Percentiles rank a stretch among this genome's conserved stretches.
These are phyloP conservation scores for Callorhinus ursinus DNA, from an alignment of 2,113 vertebrate genomes.

Conservation along the genomic window DNA sequence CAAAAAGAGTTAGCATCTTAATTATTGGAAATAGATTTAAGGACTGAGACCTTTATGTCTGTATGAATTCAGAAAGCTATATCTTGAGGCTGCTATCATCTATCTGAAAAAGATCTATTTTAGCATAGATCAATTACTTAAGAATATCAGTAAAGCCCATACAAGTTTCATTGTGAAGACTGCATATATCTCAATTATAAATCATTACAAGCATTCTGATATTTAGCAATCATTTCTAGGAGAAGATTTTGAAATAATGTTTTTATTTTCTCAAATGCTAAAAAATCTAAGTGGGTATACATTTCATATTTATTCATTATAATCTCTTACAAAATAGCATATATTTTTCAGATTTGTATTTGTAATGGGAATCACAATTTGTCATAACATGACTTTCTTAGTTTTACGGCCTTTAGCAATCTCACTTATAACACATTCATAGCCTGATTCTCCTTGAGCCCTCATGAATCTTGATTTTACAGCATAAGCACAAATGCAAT, in stretches of 20 bases:
- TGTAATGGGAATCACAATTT: slow-evolving; percentile 29
- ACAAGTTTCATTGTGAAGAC: slow-evolving; percentile 19
- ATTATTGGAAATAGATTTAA: not conserved
- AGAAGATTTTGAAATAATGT: not conserved
- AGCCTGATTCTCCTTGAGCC: slow-evolving; percentile 57
- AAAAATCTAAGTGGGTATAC: slow-evolving; percentile 9
- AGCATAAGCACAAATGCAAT: slow-evolving; percentile 54
- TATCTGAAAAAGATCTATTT: slow-evolving; percentile 31
- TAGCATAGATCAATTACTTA: slow-evolving; percentile 28
- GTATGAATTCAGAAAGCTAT: slow-evolving; percentile 1
- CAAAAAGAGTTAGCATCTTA: not conserved
- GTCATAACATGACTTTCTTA: slow-evolving; percentile 1
- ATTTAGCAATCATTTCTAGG: not conserved
- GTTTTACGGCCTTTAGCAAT: slow-evolving; percentile 53
- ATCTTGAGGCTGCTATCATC: not conserved
- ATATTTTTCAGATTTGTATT: slow-evolving; percentile 48
- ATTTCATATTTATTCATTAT: slow-evolving; percentile 5
- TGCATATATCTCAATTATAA: slow-evolving; percentile 13
- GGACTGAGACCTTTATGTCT: not conserved
- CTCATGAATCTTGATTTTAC: slow-evolving; percentile 76
- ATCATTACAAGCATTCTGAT: slow-evolving; percentile 9
- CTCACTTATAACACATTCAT: slow-evolving; percentile 52
- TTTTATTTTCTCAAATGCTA: slow-evolving; percentile 47
- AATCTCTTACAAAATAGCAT: not conserved
- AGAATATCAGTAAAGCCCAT: not conserved